Conservation (phyloP, 2,113 vertebrate species). For the Myotis brandtii region DNA sequence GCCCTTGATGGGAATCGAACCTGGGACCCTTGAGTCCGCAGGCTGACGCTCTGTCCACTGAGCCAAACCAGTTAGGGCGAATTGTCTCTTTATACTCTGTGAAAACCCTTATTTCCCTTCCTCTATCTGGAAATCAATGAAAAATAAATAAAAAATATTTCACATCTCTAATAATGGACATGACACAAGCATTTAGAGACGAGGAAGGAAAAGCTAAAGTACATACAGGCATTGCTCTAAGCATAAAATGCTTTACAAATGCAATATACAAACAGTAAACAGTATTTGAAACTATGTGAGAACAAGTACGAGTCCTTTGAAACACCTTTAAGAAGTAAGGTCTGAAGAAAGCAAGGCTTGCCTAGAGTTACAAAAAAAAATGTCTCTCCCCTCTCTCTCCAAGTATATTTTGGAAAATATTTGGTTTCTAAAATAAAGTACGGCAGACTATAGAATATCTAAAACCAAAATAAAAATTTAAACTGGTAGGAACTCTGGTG, state of each 20-base stretch:
- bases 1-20: too few species aligned
- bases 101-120: not conserved
- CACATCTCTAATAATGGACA: not conserved
- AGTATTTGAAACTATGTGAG: conserved; percentile 14
- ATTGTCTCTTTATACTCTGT: not conserved
- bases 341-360: conserved; percentile 29
- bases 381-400: not conserved
- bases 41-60: too few species aligned
- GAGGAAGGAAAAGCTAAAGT: not conserved
- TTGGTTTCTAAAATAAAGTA: conserved; percentile 8
- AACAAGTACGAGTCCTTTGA: not conserved
- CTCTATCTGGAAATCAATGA: not conserved
- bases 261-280: not conserved
- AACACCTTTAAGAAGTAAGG: not conserved
- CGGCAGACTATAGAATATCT: not conserved
- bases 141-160: not conserved
- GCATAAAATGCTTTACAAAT: conserved; percentile 8
- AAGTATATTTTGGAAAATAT: conserved; percentile 24
- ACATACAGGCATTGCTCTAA: not conserved
- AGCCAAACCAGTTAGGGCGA: too few species aligned
- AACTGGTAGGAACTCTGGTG: conserved; percentile 34
- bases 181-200: not conserved
- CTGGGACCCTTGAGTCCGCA: too few species aligned
- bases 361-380: not conserved
- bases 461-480: conserved; percentile 56